These are phyloP conservation scores for Hylyphantes graminicola DNA, from an alignment of 1,140 invertebrate genomes.

Conservation along the genomic window DNA sequence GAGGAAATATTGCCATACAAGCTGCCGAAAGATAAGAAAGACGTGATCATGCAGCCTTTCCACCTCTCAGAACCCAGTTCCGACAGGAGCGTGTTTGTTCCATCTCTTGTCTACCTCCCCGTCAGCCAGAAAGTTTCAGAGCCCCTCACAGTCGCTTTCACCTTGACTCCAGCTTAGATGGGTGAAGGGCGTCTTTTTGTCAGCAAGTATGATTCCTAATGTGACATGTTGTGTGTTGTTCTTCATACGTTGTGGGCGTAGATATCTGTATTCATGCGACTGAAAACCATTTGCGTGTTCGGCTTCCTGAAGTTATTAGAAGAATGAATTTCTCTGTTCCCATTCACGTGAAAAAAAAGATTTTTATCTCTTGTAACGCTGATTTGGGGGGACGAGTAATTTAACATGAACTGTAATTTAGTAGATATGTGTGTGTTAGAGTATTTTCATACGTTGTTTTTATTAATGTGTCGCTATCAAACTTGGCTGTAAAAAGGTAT, in stretches of 20 bases:
- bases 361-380: too few species aligned
- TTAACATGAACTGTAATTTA: too few species aligned
- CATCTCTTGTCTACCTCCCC: slow-evolving; percentile 90
- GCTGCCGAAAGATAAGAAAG: slow-evolving; percentile 50
- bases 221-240: background rate
- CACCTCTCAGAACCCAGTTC: slow-evolving; percentile 75
- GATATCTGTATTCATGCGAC: slow-evolving; percentile 18
- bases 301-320: too few species aligned
- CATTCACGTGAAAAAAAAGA: too few species aligned
- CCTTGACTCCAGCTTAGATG: slow-evolving; percentile 83
- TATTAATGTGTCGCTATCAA: too few species aligned
- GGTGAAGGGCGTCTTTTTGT: background rate
- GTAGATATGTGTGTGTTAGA: too few species aligned
- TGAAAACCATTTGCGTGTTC: background rate
- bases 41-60: slow-evolving; percentile 84
- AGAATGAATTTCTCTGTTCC: too few species aligned
- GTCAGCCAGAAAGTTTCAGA: slow-evolving; percentile 84
- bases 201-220: slow-evolving; percentile 25
- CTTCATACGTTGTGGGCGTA: slow-evolving; percentile 3
- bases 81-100: slow-evolving; percentile 72
- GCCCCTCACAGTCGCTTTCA: slow-evolving; percentile 87
- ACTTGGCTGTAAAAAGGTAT: too few species aligned
- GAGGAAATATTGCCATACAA: slow-evolving; percentile 29
- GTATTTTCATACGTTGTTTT: too few species aligned
- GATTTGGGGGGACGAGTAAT: too few species aligned